Evolutionary conservation across 2,888 invertebrate genomes (phyloP), one percentile per base, ranked within the genome.

Genomic region (Acleris holmiana): DNA sequence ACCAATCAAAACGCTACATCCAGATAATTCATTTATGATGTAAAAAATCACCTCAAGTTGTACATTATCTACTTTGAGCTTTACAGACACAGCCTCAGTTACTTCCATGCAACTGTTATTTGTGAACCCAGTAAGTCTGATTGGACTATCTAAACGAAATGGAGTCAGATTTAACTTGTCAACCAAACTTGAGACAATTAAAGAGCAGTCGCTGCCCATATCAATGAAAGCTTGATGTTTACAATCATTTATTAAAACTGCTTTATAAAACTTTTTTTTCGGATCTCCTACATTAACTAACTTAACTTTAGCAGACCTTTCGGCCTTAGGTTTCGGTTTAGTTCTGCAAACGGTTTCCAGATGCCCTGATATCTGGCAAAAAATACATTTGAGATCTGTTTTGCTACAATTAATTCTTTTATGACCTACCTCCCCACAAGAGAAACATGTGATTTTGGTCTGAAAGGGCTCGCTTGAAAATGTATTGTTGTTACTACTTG

Each of bases 121-220:
- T 13, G 60, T 68, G 61, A 72, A 72, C 0, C 72, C 69, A 0
- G 40, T 21, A 17, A 71, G 41, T 8, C 7, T 59, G 2, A 71
- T 41, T 1, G 72, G 61, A 0, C 35, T 21, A 18, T 55, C 25
- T 7, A 72, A 64, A 10, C 8, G 6, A 18, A 59, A 59, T 18
- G 63, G 21, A 10, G 23, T 13, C 4, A 72, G 48, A 17, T 66
- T 47, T 0, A 17, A 48, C 15, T 58, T 21, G 10, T 61, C 46
- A 10, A 58, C 67, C 8, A 67, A n/a, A 18, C 62, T 55, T 4
- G 10, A 1, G 1, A 58, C 68, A n/a, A 73, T 70, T n/a, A 72
- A 29, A 2, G 71, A 70, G 25, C 72, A 72, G 55, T 66, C 63
- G 46, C 72, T 72, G 5, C 72, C 72, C 70, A 68, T 72, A 47